phyloP scores from a whole-genome alignment of 2,113 vertebrate species.

The Hiodon alosoides region DNA sequence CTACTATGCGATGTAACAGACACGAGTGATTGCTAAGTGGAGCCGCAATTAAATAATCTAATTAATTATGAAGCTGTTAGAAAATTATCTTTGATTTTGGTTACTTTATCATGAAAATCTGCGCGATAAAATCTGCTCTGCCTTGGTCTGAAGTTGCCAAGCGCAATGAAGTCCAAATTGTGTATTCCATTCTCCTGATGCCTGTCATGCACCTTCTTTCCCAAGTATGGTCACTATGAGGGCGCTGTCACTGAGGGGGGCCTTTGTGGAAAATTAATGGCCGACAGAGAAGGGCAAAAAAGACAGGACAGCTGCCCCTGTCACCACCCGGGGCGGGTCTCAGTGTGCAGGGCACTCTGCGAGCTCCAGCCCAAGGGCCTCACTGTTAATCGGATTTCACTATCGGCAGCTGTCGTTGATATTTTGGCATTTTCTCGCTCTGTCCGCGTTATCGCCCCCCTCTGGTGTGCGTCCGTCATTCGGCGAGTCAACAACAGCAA shows the following conservation, averaged over 20 bases:
- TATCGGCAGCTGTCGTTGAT: conserved; percentile 60
- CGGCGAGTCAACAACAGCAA: background rate
- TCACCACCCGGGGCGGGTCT: conserved; percentile 64
- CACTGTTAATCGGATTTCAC: conserved; percentile 54
- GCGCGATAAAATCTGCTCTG: background rate
- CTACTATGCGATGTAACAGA: conserved; percentile 6
- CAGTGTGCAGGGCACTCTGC: conserved; percentile 50
- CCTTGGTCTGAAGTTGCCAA: background rate
- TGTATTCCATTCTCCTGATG: conserved; percentile 49
- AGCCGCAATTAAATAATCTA: background rate
- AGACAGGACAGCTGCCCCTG: conserved; percentile 86
- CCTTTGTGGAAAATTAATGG: conserved; percentile 85
- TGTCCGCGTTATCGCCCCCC: background rate
- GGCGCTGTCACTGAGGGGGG: conserved; percentile 71
- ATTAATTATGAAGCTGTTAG: background rate
- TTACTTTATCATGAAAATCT: background rate
- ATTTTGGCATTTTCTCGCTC: conserved; percentile 37
- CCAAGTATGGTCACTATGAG: conserved; percentile 88
- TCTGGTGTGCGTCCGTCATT: background rate
- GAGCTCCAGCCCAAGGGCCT: conserved; percentile 55
- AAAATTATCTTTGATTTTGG: no score
- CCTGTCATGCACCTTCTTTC: conserved; percentile 63
- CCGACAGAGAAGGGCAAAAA: conserved; percentile 83
- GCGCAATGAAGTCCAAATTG: conserved; percentile 28
- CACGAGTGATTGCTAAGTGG: conserved; percentile 2